These are phyloP conservation scores for Agonopterix arenella DNA, from an alignment of 2,888 invertebrate species.

Conservation along the genomic window DNA sequence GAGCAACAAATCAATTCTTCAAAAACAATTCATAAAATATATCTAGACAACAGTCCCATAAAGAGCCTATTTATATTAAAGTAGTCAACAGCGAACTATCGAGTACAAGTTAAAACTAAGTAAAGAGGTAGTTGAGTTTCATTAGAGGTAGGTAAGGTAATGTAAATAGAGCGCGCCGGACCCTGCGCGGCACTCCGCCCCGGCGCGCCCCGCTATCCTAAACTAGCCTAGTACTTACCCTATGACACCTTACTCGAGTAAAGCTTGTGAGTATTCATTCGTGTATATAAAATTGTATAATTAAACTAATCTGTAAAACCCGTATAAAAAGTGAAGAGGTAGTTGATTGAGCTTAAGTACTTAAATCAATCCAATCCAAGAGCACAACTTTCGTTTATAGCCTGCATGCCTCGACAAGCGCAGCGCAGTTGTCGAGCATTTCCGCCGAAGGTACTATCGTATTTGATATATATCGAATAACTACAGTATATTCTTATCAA, in stretches of 20 bases:
- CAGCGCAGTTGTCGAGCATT: constrained; percentile 20
- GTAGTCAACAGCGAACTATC: constrained; percentile 62
- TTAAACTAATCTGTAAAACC: constrained; percentile 77
- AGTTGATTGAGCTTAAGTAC: constrained; percentile 75
- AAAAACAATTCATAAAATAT: constrained; percentile 72
- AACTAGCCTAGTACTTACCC: constrained; percentile 37
- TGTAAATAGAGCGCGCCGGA: constrained; percentile 52
- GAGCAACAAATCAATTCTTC: constrained; percentile 53
- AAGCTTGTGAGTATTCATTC: constrained; percentile 76
- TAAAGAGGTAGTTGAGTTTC: constrained; percentile 75
- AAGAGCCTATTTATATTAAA: constrained; percentile 55
- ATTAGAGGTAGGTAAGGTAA: constrained; percentile 42
- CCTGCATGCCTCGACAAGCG: constrained; percentile 21
- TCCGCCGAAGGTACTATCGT: constrained; percentile 30
- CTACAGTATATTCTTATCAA: constrained; percentile 56
- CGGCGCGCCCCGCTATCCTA: constrained; percentile 55
- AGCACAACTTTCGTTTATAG: constrained; percentile 46
- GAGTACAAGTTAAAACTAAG: constrained; percentile 63
- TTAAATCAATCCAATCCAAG: constrained; percentile 61
- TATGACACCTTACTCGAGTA: constrained; percentile 72
- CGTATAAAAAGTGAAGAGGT: constrained; percentile 77
- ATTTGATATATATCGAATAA: constrained; percentile 34
- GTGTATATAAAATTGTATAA: constrained; percentile 75
- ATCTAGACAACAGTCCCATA: constrained; percentile 69
- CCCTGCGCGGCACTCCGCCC: constrained; percentile 67